Percentiles rank a stretch among this genome's conserved stretches.
phyloP scores from a whole-genome alignment of 37 sponge, comb jelly and placozoan genomes.

The Oopsacas minuta region DNA sequence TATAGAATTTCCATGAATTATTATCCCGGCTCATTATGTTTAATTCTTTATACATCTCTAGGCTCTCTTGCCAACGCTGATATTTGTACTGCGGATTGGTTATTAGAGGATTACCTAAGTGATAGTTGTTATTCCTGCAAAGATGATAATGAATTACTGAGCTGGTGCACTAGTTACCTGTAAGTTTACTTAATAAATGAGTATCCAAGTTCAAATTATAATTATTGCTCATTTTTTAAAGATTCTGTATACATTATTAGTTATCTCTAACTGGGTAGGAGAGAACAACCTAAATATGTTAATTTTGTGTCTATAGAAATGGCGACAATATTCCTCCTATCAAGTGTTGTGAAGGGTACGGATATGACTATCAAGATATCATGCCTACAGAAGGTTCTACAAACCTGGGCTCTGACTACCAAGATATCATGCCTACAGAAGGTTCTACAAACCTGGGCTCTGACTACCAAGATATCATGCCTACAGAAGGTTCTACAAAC shows the following conservation, averaged over 20 bases:
- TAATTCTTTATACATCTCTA: not conserved
- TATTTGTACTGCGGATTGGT: not conserved
- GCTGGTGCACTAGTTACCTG: not conserved
- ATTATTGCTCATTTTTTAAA: not conserved
- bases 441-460: not conserved
- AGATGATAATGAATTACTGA: not conserved
- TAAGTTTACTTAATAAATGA: not conserved
- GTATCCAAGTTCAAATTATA: not conserved
- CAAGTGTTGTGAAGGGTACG: not conserved
- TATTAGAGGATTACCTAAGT: not conserved
- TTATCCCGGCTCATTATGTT: too few species aligned
- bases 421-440: not conserved
- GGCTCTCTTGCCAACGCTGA: not conserved
- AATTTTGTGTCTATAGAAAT: not conserved
- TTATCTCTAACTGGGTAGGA: too few species aligned
- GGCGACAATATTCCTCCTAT: not conserved
- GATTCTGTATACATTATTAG: not conserved
- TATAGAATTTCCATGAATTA: too few species aligned
- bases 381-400: not conserved
- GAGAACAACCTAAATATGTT: too few species aligned
- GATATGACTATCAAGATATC: not conserved
- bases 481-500: not conserved
- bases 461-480: not conserved
- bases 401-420: not conserved
- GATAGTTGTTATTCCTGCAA: not conserved